Conservation (phyloP, 2,888 invertebrate genomes). For the Timandra comae region DNA sequence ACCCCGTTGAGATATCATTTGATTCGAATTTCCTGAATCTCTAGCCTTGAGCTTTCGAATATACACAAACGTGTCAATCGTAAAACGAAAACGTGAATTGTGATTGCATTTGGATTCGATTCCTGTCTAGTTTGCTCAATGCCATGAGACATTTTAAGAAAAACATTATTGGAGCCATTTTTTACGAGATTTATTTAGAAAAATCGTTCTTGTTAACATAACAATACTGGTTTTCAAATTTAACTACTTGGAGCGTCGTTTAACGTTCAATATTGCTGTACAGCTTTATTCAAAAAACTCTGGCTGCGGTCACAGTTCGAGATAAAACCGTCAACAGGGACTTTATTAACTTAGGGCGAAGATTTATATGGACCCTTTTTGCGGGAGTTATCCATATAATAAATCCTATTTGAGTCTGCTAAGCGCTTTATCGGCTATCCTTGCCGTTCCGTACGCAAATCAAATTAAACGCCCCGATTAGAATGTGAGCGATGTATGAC, state of each 20-base stretch:
- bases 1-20: too few relatives aligned
- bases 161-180: background rate
- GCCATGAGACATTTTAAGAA: slow-evolving; percentile 9
- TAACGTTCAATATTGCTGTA: slow-evolving; percentile 26
- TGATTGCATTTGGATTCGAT: slow-evolving; percentile 50
- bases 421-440: slow-evolving; percentile 57
- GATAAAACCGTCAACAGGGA: slow-evolving; percentile 62
- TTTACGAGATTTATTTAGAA: background rate
- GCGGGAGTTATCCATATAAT: slow-evolving; percentile 58
- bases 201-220: background rate
- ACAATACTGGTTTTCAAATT: slow-evolving; percentile 7
- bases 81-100: slow-evolving; percentile 34
- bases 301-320: slow-evolving; percentile 42
- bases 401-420: slow-evolving; percentile 59
- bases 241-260: slow-evolving; percentile 3
- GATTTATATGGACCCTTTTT: slow-evolving; percentile 67
- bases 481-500: slow-evolving; percentile 34
- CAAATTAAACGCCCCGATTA: slow-evolving; percentile 64
- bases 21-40: slow-evolving; percentile 10
- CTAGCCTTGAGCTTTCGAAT: slow-evolving; percentile 38
- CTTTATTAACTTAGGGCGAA: slow-evolving; percentile 64
- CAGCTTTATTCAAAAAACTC: slow-evolving; percentile 47
- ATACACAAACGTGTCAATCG: slow-evolving; percentile 42
- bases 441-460: slow-evolving; percentile 57
- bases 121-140: slow-evolving; percentile 10